Evolutionary conservation across 2,888 invertebrate genomes (phyloP), one percentile per base, ranked within the genome.

Genomic region (Oithona nana): DNA sequence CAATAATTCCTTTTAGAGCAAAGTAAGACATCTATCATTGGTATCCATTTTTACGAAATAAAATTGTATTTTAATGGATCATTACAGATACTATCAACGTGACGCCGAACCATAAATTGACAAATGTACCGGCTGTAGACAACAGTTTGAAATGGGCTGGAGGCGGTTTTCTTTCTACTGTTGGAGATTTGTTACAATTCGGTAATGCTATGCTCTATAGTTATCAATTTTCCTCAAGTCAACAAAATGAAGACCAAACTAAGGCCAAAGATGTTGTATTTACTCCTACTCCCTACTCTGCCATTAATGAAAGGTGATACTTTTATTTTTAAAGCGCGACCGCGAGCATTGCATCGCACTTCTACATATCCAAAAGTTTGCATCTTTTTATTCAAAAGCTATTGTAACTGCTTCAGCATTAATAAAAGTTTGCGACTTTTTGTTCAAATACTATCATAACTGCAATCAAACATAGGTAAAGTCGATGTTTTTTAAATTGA

Each of bases 121-220:
- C 70, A 24, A 81, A 81, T 68, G 75, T 77, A 4, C 78, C 77
- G 0, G 77, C 75, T 68, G 78, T 79, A 2, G 77, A 81, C 69
- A 75, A 75, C 66, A 79, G 79, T 0, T 78, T 77, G 69, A 80
- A 81, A 69, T 79, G 76, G 76, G 79, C 79, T 4, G 80, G 80
- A 4, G 80, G 80, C 26, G 80, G 80, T 1, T 69, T 80, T 28
- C 67, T 79, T 16, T 80, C 80, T 1, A 77, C 73, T 75, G 75
- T 30, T 67, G 68, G 1, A 78, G 80, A 69, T 68, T 79, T 54
- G 66, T 76, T 1, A 71, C 64, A 71, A 57, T 79, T 80, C 69
- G 79, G 76, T 3, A 76, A 79, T 67, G 72, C 73, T 11, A 74
- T 80, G 73, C 68, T 80, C 39, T 76, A 76, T 69, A 75, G 77